Evolutionary conservation across 92 coral and sea anemone genomes (phyloP).

Genomic region (Actinostola sp.): DNA sequence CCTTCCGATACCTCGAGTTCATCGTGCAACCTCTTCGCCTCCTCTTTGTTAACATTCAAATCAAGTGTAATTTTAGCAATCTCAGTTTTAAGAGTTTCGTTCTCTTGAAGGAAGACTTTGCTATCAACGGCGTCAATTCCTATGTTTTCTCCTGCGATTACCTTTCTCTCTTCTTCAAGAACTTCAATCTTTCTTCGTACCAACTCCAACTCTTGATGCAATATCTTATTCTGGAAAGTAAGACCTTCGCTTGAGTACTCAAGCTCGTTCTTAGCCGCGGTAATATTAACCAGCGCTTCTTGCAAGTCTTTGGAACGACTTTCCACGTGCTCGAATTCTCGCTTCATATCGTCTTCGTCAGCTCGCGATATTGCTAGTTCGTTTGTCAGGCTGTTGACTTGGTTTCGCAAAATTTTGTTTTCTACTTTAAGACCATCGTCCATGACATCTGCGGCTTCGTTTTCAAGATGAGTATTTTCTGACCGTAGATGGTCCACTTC

Average conservation of each 20-base stretch:
- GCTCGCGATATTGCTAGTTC: conserved; percentile 12
- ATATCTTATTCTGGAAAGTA: conserved; percentile 46
- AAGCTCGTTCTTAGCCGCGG: conserved; percentile 47
- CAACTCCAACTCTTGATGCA: conserved; percentile 59
- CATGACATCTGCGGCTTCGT: conserved; percentile 36
- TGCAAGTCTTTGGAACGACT: conserved; percentile 28
- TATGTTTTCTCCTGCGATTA: conserved; percentile 6
- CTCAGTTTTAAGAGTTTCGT: conserved; percentile 32
- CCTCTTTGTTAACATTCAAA: conserved; percentile 49
- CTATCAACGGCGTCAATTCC: conserved; percentile 27
- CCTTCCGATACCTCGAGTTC: conserved; percentile 49
- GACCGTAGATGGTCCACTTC: conserved; percentile 14
- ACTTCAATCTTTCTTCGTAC: conserved; percentile 55
- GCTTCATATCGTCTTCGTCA: conserved; percentile 17
- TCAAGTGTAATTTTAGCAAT: conserved; percentile 36
- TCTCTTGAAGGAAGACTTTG: conserved; percentile 40
- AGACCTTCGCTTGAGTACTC: conserved; percentile 54
- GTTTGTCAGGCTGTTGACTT: conserved; percentile 15
- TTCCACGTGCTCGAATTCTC: conserved; percentile 31
- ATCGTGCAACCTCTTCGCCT: conserved; percentile 30
- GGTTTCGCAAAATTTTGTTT: conserved; percentile 10
- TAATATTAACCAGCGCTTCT: conserved; percentile 36
- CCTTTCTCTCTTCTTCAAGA: conserved; percentile 54
- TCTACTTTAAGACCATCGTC: conserved; percentile 34
- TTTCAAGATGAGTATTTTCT: conserved; percentile 38